Percentiles rank a stretch among this genome's conserved stretches.
These are phyloP conservation scores for Carpatolechia fugitivella DNA, from an alignment of 2,888 invertebrate species.

Conservation along the genomic window DNA sequence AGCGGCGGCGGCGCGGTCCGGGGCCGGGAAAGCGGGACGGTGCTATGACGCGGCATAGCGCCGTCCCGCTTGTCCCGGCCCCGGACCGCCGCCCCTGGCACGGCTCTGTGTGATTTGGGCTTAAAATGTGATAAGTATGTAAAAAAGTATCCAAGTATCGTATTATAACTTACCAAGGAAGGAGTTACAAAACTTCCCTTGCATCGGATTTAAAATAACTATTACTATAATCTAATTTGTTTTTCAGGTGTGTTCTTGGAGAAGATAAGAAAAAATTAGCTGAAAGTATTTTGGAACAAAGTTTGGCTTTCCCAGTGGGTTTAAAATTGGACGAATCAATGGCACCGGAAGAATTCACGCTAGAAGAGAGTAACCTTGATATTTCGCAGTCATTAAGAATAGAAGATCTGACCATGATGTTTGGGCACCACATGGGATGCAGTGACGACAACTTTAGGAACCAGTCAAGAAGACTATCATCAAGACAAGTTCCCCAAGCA, in stretches of 20 bases:
- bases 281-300: conserved; percentile 72
- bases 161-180: no score
- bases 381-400: conserved; percentile 66
- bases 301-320: conserved; percentile 69
- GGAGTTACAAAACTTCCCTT: no score
- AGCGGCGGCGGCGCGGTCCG: no score
- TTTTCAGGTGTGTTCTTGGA: conserved; percentile 64
- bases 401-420: conserved; percentile 70
- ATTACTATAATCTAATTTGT: background rate
- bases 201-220: no score
- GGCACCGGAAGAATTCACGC: conserved; percentile 65
- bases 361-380: conserved; percentile 69
- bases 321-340: conserved; percentile 69
- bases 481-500: conserved; percentile 51
- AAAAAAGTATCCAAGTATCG: no score
- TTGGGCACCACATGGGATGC: conserved; percentile 65
- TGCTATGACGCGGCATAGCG: no score
- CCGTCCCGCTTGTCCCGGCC: no score
- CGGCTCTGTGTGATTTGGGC: no score
- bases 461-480: conserved; percentile 38
- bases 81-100: no score
- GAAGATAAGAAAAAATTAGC: conserved; percentile 72
- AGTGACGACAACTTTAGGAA: conserved; percentile 46
- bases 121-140: no score
- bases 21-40: no score